Conservation (phyloP, 30 jellyfish, hydroid and myxozoan species). For the Aurelia aurita region DNA sequence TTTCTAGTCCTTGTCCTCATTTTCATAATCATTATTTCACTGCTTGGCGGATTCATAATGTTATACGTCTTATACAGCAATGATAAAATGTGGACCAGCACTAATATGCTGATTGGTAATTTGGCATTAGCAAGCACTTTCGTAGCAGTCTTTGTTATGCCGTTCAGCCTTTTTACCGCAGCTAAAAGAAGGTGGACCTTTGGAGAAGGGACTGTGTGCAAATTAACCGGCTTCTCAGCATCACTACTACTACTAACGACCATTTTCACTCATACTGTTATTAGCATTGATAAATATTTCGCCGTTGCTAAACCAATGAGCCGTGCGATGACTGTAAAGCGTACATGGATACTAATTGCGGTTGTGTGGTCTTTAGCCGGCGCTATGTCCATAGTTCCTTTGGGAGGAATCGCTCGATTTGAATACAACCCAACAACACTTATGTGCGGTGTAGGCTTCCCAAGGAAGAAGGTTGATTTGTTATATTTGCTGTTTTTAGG, state of each 20-base stretch:
- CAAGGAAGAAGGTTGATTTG: constrained; percentile 56
- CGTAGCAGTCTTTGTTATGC: constrained; percentile 84
- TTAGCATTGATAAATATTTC: constrained; percentile 90
- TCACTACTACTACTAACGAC: constrained; percentile 80
- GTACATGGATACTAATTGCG: constrained; percentile 59
- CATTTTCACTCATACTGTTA: constrained; percentile 89
- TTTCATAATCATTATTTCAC: constrained; percentile 65
- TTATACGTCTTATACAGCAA: constrained; percentile 78
- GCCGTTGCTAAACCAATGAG: constrained; percentile 96
- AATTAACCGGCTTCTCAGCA: constrained; percentile 79
- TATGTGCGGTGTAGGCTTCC: constrained; percentile 97
- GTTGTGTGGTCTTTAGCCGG: constrained; percentile 76
- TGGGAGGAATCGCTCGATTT: constrained; percentile 73
- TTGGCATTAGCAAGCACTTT: constrained; percentile 78
- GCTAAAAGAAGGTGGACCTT: constrained; percentile 75
- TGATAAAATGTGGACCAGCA: constrained; percentile 94
- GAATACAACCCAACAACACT: constrained; percentile 91
- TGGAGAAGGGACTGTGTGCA: constrained; percentile 88
- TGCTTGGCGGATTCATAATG: constrained; percentile 81
- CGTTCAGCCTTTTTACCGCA: constrained; percentile 79
- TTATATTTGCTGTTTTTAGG: constrained; percentile 65
- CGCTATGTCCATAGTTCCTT: constrained; percentile 79
- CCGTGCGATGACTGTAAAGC: constrained; percentile 83
- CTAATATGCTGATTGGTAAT: constrained; percentile 94
- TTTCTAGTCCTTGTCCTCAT: constrained; percentile 58